Evolutionary conservation across 35 echinoderm and acorn worm genomes (phyloP).

Genomic region (Strongylocentrotus purpuratus): DNA sequence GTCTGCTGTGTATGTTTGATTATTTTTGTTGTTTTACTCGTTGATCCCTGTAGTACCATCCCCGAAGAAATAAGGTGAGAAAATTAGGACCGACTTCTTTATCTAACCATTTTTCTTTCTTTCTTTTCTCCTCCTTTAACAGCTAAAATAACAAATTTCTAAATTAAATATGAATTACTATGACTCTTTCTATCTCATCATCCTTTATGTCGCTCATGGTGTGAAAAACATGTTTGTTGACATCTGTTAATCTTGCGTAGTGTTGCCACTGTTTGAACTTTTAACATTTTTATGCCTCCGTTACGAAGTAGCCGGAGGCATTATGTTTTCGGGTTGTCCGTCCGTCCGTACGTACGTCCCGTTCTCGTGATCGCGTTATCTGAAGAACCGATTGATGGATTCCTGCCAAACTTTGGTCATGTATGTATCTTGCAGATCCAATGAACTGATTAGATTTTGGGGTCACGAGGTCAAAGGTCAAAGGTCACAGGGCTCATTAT

Average conservation of each 20-base stretch:
- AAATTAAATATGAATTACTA: neutral
- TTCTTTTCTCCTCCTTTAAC: neutral
- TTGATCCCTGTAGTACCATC: constrained; percentile 56
- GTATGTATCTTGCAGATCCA: no score
- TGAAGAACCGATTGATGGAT: no score
- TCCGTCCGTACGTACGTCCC: no score
- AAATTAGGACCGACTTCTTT: neutral
- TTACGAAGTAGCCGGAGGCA: no score
- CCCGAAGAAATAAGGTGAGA: constrained; percentile 79
- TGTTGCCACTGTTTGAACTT: no score
- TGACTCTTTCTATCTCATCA: neutral
- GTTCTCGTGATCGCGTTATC: no score
- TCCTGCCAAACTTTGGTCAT: no score
- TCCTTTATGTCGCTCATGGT: neutral
- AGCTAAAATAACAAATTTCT: neutral
- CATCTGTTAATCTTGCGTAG: neutral
- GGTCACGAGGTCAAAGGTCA: no score
- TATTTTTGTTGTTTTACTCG: neutral
- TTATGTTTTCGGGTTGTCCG: no score
- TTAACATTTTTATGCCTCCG: neutral
- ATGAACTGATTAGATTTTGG: no score
- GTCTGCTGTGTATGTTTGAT: neutral
- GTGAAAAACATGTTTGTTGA: neutral
- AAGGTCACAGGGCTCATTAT: no score
- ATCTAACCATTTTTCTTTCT: neutral